Evolutionary conservation across 1,140 invertebrate species (phyloP), one percentile per base, ranked within the genome.

Genomic region (Drosophila grimshawi): DNA sequence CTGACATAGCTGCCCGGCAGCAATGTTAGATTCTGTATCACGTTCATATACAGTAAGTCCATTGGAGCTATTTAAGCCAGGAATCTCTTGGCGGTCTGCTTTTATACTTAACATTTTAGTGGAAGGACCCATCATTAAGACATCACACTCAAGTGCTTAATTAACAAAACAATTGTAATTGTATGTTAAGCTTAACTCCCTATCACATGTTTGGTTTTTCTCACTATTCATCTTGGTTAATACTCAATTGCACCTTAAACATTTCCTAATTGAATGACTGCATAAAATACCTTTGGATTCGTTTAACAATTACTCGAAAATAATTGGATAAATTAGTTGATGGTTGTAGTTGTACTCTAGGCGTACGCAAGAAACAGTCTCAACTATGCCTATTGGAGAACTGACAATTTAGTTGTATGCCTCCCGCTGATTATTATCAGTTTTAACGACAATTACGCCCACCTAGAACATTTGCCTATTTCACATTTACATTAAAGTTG

Each of bases 1-100:
- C 49, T 33, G 33, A 85, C 62, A 53, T 59, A 72, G 45, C 4
- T 30, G 39, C 53, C 65, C 4, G 35, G 55, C 29, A 43, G 0
- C 29, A 86, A 51, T 10, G 76, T 57, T 7, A 86, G n/a, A 33
- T 78, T 81, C 49, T 81, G 82, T 19, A 86, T 45, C 7, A 64
- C 37, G 63, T 62, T 75, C 5, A 78, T 37, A 49, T 49, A 35
- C 4, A 86, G 46, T 8, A 75, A 56, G 48, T 68, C 82, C 82
- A 86, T 86, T 45, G 10, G 3, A 35, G 11, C 6, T 33, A 19
- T 64, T 66, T 49, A 11, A 48, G 35, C 7, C 27, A 6, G n/a
- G 2, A 5, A 29, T 35, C 0, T 2, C 3, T 19, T 5, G 37
- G 7, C 8, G 5, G 4, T 2, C 39, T 27, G 46, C 55, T 66